Base-by-base conservation (phyloP, 2,888 invertebrate genomes). In the Mesorhabditis sp. region DNA sequence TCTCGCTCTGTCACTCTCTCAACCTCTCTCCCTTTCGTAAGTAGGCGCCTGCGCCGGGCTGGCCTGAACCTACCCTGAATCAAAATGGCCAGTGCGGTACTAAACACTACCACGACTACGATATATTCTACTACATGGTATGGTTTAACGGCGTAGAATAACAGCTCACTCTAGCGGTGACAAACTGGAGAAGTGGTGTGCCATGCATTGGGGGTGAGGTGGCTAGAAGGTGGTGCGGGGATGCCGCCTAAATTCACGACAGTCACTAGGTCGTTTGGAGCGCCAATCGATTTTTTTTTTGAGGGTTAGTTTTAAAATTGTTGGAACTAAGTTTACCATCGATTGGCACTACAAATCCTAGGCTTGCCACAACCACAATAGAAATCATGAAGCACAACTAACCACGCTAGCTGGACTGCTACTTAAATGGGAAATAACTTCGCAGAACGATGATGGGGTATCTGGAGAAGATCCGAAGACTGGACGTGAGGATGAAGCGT, bases 371-470 rank as follows among this genome's bases (percentile, higher is more conserved):
- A 28, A 28, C 28, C 28, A 28, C 28, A 28, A 10, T 50, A 50
- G 58, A 50, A 50, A 50, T n/a, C 7, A 13, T 50, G 10, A n/a
- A 50, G 7, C 10, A 10, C 58, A 50, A 50, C 58, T 50, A 13
- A 50, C 58, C 58, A 50, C 58, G n/a, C 69, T 69, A 13, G 66
- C 28, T 7, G 69, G 69, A 62, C 69, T 69, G 13, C 66, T 65
- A 5, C 65, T 65, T 62, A 66, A 69, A 10, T 69, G 69, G 28
- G 66, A 65, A 44, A 66, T 61, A 4, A 69, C 66, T 28, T 69
- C 69, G 13, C 69, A 69, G 45, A 66, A 69, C 10, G 69, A 69
- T 5, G 69, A 62, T n/a, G 69, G 69, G 13, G 67, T 67, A 4
- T 65, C 69, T 15, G 62, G 58, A 13, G 50, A 45, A 5, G 41